phyloP scores from a whole-genome alignment of 2,888 invertebrate species.

The Altica lythri region DNA sequence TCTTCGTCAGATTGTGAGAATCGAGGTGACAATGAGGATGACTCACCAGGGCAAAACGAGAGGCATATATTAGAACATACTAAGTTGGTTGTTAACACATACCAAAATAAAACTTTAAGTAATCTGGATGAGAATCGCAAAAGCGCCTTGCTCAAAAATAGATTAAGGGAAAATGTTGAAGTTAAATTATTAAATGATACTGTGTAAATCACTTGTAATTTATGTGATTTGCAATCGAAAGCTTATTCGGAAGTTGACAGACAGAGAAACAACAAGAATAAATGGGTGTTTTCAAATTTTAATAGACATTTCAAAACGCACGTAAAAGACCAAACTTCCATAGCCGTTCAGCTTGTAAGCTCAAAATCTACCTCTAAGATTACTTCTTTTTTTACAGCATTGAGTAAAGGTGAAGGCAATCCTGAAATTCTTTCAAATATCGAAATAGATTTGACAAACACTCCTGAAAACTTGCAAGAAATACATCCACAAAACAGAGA shows the following conservation, averaged over 20 bases:
- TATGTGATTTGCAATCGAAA: slow-evolving; percentile 1
- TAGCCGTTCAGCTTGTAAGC: too few relatives aligned
- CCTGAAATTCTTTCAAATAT: not conserved
- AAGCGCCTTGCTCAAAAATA: not conserved
- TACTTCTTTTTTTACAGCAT: not conserved
- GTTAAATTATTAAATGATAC: not conserved
- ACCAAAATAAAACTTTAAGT: not conserved
- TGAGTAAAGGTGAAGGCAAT: not conserved
- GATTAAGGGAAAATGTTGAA: not conserved
- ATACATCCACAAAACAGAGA: not conserved
- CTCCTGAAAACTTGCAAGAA: not conserved
- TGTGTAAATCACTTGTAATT: not conserved
- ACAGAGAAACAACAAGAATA: not conserved
- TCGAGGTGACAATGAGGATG: not conserved
- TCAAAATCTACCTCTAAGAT: not conserved
- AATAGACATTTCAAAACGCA: slow-evolving; percentile 6
- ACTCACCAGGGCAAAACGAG: not conserved
- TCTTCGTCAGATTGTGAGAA: slow-evolving; percentile 1
- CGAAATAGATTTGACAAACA: slow-evolving; percentile 1
- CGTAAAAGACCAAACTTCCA: not conserved
- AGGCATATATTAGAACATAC: slow-evolving; percentile 1
- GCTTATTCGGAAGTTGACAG: slow-evolving; percentile 2
- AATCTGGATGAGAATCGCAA: not conserved
- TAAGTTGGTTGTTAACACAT: not conserved
- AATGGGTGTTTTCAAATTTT: slow-evolving; percentile 1